A percentile compares a stretch with the other conserved stretches of the same genome.
phyloP scores from a whole-genome alignment of 2,888 invertebrate species.

The Automeris io region DNA sequence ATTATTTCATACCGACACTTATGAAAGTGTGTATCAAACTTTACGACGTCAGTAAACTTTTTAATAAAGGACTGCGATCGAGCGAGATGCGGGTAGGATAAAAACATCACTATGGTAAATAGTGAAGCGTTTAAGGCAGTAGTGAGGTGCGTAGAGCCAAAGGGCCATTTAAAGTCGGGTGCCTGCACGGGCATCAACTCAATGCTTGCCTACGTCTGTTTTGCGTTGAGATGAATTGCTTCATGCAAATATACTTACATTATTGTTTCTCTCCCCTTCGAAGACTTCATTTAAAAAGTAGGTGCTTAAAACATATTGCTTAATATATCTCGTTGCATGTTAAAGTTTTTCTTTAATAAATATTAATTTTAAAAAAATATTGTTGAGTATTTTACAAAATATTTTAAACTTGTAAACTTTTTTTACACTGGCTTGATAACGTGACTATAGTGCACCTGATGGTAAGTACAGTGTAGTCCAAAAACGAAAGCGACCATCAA shows the following conservation, averaged over 20 bases:
- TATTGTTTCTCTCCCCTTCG: conserved; percentile 25
- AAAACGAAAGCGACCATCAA: too few species aligned
- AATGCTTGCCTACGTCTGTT: conserved; percentile 58
- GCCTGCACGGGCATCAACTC: conserved; percentile 41
- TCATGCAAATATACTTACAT: conserved; percentile 56
- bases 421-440: too few species aligned
- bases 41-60: conserved; percentile 24
- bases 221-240: conserved; percentile 60
- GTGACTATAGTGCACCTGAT: too few species aligned
- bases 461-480: too few species aligned
- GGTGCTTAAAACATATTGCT: too few species aligned
- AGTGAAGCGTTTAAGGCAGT: conserved; percentile 41
- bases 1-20: not conserved
- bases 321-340: too few species aligned
- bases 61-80: conserved; percentile 25
- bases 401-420: too few species aligned
- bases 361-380: too few species aligned
- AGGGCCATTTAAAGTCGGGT: conserved; percentile 37
- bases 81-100: conserved; percentile 29
- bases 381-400: too few species aligned
- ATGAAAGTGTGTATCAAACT: conserved; percentile 8
- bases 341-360: too few species aligned
- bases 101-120: conserved; percentile 48
- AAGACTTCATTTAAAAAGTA: conserved; percentile 7
- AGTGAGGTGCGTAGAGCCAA: conserved; percentile 36